Base-by-base conservation (phyloP, 2,797 vertebrate species). In the Delichon dasypus region DNA sequence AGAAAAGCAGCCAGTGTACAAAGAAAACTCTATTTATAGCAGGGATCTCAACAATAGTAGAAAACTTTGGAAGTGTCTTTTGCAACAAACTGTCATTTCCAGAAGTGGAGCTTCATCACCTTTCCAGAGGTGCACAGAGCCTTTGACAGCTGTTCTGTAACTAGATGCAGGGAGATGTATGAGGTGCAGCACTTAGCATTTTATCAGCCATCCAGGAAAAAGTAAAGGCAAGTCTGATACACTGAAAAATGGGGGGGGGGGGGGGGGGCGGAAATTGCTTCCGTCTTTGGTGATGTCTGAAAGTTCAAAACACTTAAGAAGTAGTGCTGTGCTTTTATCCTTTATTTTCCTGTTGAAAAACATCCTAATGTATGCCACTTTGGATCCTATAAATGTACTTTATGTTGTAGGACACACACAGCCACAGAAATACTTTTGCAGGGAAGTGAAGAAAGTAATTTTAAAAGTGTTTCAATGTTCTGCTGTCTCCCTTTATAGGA, bases 1-100 rank as follows among this genome's bases (percentile, higher is more conserved):
- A 76, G 57, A 74, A 77, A 92, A 89, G 82, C n/a, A 78, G 45
- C 36, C 44, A 11, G 50, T 55, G 47, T 60, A 92, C 88, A 96
- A 93, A 93, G 57, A 32, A 51, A 84, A 62, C 38, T 60, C 65
- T 95, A 71, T 95, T 95, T 95, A 83, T 94, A 83, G 67, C 70
- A 72, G 38, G 29, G 34, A 22, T 17, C 85, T 77, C 80, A 87
- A 70, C 78, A 89, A 57, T 89, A 54, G 71, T 4, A 76, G 30
- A 90, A 93, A 93, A 80, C 20, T 2, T 16, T 93, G 71, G 71
- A 91, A 76, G 36, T 75, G 78, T 71, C 66, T 93, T 90, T 93
- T 92, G 64, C 55, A 91, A 78, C 17, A 62, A 85, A 34, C 0
- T 48, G 68, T 85, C 45, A 68, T 74, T 96, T 96, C 6, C 45